Percentiles rank a stretch among this genome's conserved stretches.
Conservation (phyloP, 2,113 vertebrate genomes). For the Aptenodytes forsteri region DNA sequence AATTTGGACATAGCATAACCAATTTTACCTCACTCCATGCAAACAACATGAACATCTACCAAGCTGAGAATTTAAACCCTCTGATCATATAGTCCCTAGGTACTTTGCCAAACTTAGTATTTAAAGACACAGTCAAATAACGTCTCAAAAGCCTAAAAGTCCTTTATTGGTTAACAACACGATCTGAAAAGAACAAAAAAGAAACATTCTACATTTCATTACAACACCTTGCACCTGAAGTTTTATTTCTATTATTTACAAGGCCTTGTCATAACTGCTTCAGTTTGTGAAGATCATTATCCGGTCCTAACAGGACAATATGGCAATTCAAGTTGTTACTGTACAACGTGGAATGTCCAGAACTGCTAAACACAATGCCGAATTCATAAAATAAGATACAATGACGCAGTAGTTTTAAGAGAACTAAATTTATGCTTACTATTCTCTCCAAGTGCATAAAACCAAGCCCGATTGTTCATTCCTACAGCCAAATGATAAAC, state of each 20-base stretch:
- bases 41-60: background rate
- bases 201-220: background rate
- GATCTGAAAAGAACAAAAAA: background rate
- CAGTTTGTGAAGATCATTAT: background rate
- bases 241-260: background rate
- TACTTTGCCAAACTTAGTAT: background rate
- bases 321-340: background rate
- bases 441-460: slow-evolving; percentile 87
- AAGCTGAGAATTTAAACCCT: background rate
- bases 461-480: slow-evolving; percentile 99
- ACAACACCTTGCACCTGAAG: background rate
- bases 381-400: background rate
- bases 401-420: background rate
- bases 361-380: background rate
- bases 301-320: background rate
- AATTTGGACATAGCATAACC: background rate
- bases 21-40: background rate
- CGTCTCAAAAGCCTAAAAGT: background rate
- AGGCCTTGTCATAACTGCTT: background rate
- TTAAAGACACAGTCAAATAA: background rate
- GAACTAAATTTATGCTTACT: slow-evolving; percentile 72
- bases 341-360: background rate
- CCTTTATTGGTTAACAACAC: background rate
- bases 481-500: slow-evolving; percentile 92
- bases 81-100: background rate